A percentile compares a stretch with the other conserved stretches of the same genome.
Evolutionary conservation across 2,888 invertebrate genomes (phyloP).

Genomic region (Drosophila hamatofila): DNA sequence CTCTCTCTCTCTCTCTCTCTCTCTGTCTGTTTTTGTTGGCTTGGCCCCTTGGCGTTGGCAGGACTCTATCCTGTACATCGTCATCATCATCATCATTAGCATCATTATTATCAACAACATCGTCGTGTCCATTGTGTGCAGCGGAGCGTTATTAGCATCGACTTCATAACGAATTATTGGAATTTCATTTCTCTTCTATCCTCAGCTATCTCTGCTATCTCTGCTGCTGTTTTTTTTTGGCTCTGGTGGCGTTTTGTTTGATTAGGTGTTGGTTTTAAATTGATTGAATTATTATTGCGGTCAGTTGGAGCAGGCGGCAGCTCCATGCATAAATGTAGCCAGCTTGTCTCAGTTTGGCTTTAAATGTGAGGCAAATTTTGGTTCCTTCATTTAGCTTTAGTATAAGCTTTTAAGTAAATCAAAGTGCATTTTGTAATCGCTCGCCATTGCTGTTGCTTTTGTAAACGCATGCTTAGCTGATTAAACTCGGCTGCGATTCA

Average conservation of each 20-base stretch:
- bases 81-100: constrained; percentile 13
- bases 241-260: constrained; percentile 56
- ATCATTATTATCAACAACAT: constrained; percentile 21
- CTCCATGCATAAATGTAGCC: constrained; percentile 18
- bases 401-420: not conserved
- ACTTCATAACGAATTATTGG: constrained; percentile 78
- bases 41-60: constrained; percentile 30
- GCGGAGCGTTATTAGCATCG: constrained; percentile 75
- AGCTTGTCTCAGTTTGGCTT: not conserved
- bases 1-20: constrained; percentile 6
- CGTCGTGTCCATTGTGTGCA: constrained; percentile 66
- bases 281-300: constrained; percentile 74
- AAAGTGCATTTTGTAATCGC: constrained; percentile 22
- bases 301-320: constrained; percentile 22
- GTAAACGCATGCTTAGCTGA: constrained; percentile 41
- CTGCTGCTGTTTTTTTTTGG: constrained; percentile 22
- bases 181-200: constrained; percentile 49
- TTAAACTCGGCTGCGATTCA: constrained; percentile 44
- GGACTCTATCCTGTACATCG: constrained; percentile 19
- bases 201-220: constrained; percentile 10
- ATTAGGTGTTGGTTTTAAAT: constrained; percentile 74
- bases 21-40: constrained; percentile 26
- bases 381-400: not conserved
- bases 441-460: constrained; percentile 16
- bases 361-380: not conserved